Conservation (phyloP, 2,888 invertebrate genomes). For the Antheraea assamensis region DNA sequence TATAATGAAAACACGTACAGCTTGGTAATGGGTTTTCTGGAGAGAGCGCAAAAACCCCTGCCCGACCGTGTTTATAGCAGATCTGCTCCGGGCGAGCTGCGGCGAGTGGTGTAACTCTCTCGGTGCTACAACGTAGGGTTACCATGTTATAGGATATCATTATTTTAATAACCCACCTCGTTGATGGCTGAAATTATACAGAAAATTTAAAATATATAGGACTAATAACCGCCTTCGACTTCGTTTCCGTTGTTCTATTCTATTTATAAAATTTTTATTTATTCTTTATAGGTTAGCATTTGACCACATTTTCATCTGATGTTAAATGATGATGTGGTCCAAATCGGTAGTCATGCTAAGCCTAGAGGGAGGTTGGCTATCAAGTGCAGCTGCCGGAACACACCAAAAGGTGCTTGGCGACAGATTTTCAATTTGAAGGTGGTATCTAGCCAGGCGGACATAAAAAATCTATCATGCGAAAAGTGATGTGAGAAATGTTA, state of each 20-base stretch:
- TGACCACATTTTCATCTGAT: too few relatives aligned
- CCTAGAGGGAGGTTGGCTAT: too few relatives aligned
- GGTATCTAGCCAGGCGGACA: too few relatives aligned
- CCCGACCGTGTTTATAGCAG: conserved; percentile 37
- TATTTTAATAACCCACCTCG: not conserved
- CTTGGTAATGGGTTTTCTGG: conserved; percentile 54
- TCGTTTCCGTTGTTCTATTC: not conserved
- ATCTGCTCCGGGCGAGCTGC: conserved; percentile 22
- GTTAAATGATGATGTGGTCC: too few relatives aligned
- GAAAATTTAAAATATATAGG: not conserved
- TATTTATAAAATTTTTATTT: too few relatives aligned
- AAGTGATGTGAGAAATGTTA: too few relatives aligned
- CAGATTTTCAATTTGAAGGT: too few relatives aligned
- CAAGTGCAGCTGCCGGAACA: too few relatives aligned
- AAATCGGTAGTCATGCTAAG: too few relatives aligned
- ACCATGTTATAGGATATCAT: not conserved
- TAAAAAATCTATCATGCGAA: too few relatives aligned
- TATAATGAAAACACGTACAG: conserved; percentile 58
- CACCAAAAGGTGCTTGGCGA: too few relatives aligned
- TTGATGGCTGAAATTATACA: not conserved
- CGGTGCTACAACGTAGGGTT: conserved; percentile 25
- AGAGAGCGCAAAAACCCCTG: conserved; percentile 48
- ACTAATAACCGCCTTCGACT: not conserved
- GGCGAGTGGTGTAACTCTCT: conserved; percentile 11
- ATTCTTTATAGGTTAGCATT: too few relatives aligned